These are phyloP conservation scores for Buphagus erythrorhynchus DNA, from an alignment of 2,797 vertebrate genomes.

Conservation along the genomic window DNA sequence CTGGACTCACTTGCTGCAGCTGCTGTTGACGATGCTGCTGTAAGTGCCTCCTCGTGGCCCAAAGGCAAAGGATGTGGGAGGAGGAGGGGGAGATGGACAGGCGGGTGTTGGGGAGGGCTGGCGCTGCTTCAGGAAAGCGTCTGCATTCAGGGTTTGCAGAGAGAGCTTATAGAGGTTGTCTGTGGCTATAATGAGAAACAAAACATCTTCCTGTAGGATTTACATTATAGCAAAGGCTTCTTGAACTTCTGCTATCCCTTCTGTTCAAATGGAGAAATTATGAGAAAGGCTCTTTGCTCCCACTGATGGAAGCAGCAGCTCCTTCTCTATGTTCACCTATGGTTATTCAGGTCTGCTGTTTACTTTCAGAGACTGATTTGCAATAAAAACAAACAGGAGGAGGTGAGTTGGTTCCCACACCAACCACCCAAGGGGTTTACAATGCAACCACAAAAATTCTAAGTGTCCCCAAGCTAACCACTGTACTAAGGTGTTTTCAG, in stretches of 20 bases:
- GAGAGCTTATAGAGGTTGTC: conserved; percentile 96
- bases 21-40: conserved; percentile 91
- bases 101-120: conserved; percentile 82
- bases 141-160: conserved; percentile 93
- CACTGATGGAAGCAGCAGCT: not conserved
- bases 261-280: not conserved
- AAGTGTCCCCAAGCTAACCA: not conserved
- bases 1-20: conserved; percentile 72
- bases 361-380: not conserved
- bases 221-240: not conserved
- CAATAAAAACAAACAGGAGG: not conserved
- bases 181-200: conserved; percentile 79
- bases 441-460: not conserved
- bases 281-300: not conserved
- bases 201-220: not conserved
- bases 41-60: conserved; percentile 84
- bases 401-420: not conserved
- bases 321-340: not conserved
- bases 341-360: not conserved
- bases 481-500: not conserved
- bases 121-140: conserved; percentile 92
- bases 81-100: conserved; percentile 82
- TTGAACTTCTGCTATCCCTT: not conserved
- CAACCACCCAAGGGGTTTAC: not conserved
- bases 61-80: conserved; percentile 81